A percentile compares a stretch with the other conserved stretches of the same genome.
These are phyloP conservation scores for Eupithecia vulgata DNA, from an alignment of 2,888 invertebrate genomes.

Conservation along the genomic window DNA sequence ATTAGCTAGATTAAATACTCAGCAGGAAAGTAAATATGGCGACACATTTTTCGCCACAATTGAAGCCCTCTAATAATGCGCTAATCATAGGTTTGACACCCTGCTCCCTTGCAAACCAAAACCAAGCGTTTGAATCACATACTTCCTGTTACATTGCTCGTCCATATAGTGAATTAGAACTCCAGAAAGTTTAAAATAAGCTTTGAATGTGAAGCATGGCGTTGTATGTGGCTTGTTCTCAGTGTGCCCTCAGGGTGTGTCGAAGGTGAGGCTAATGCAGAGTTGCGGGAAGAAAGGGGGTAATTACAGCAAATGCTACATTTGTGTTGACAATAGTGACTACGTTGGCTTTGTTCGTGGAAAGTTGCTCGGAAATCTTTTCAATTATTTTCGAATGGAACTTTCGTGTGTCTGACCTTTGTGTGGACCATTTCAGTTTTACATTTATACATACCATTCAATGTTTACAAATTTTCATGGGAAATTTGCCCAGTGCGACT, in stretches of 20 bases:
- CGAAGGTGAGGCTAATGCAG: slow-evolving; percentile 71
- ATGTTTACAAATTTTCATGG: too few species aligned
- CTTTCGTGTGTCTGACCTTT: not conserved
- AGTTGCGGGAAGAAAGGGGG: slow-evolving; percentile 70
- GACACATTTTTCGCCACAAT: slow-evolving; percentile 67
- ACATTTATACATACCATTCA: not conserved
- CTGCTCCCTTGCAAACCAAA: slow-evolving; percentile 47
- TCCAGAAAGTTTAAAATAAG: slow-evolving; percentile 18
- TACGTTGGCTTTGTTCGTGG: slow-evolving; percentile 36
- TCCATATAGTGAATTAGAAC: slow-evolving; percentile 7
- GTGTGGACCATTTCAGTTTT: not conserved
- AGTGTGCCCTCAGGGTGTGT: slow-evolving; percentile 50
- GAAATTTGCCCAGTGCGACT: too few species aligned
- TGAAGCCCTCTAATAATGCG: slow-evolving; percentile 71
- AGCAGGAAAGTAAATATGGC: slow-evolving; percentile 50
- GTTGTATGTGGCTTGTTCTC: slow-evolving; percentile 19
- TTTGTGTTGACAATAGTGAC: slow-evolving; percentile 69
- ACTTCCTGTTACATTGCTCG: slow-evolving; percentile 47
- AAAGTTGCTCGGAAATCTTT: slow-evolving; percentile 17
- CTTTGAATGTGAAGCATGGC: slow-evolving; percentile 47
- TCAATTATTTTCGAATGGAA: slow-evolving; percentile 1
- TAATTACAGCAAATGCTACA: slow-evolving; percentile 78
- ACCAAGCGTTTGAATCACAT: slow-evolving; percentile 1
- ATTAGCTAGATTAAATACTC: slow-evolving; percentile 41
- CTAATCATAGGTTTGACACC: slow-evolving; percentile 81